Evolutionary conservation across 30 jellyfish, hydroid and myxozoan species (phyloP), one percentile per base, ranked within the genome.

Genomic region (Catostylus mosaicus): DNA sequence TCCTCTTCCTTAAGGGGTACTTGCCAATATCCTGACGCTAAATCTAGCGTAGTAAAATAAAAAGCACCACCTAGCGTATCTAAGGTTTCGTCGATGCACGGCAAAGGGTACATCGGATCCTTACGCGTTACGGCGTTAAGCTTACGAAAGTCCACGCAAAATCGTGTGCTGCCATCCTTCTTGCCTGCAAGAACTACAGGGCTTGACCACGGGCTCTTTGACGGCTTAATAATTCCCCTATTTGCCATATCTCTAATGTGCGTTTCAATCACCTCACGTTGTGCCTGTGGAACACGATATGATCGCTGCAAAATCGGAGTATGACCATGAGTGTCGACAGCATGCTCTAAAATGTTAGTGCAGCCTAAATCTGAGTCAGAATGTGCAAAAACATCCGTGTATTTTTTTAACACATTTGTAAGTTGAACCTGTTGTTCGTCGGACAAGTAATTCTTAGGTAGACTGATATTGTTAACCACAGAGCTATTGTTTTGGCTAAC

Each of bases 131-230:
- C 92, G 19, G 62, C 27, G 72, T 80, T 80, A 29, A 82, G 79
- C 67, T 82, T 73, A 31, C 96, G 90, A 59, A 16, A 82, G 38
- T 68, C 93, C 26, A 82, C 84, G 72, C 90, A 79, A 64, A 84
- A 77, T 22, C 95, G 84, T 23, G 75, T 80, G 54, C 87, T 43
- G 75, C 90, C 90, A 64, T 83, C 93, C 82, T 83, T 83, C 66
- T 74, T 84, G 0, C 70, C 70, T 18, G 57, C 95, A 5, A 84
- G 38, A 40, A 84, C 91, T 30, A 75, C 40, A 56, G 95, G 95
- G 64, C 92, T 69, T 33, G 92, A 46, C 92, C 87, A 82, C 18
- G 88, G 88, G 78, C 92, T 82, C 65, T 67, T 71, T 19, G 92
- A 82, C 10, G 85, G 77, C 78, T 75, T 31, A 20, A 82, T 82